Conservation (phyloP, 2,113 vertebrate genomes). For the Oophaga pumilio region DNA sequence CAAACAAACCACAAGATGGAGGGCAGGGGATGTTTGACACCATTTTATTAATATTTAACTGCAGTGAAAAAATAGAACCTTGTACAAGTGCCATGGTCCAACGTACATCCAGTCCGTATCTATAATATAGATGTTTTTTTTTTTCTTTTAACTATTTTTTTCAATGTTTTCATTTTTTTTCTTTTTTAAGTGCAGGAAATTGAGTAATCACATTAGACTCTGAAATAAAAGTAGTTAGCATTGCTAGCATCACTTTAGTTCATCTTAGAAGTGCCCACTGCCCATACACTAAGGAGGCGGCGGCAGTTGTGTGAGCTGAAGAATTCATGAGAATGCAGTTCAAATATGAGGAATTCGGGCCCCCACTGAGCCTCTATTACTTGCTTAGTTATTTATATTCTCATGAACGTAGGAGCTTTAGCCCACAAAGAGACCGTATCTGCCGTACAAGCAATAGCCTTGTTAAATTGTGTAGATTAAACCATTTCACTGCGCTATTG, state of each 20-base stretch:
- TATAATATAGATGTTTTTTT: conserved; percentile 65
- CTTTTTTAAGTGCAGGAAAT: conserved; percentile 54
- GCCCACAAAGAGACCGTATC: background rate
- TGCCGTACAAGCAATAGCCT: background rate
- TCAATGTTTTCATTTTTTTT: conserved; percentile 61
- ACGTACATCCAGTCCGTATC: conserved; percentile 70
- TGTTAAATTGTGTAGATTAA: conserved; percentile 11
- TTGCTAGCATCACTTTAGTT: conserved; percentile 40
- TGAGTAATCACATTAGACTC: conserved; percentile 53
- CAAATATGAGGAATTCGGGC: background rate
- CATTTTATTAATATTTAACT: conserved; percentile 90
- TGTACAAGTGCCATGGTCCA: conserved; percentile 88
- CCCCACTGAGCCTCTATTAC: background rate
- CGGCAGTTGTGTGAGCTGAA: background rate
- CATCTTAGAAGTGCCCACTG: conserved; percentile 13
- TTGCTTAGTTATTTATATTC: background rate
- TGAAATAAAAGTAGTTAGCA: conserved; percentile 54
- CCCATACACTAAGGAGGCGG: background rate
- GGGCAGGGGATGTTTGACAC: conserved; percentile 87
- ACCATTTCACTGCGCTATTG: conserved; percentile 25
- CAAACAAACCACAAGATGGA: conserved; percentile 71
- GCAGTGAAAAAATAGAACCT: conserved; percentile 99
- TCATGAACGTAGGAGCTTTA: background rate
- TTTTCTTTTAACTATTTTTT: conserved; percentile 62
- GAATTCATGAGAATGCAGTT: background rate